phyloP scores from a whole-genome alignment of 2,888 invertebrate genomes.

The Isotomurus palustris region DNA sequence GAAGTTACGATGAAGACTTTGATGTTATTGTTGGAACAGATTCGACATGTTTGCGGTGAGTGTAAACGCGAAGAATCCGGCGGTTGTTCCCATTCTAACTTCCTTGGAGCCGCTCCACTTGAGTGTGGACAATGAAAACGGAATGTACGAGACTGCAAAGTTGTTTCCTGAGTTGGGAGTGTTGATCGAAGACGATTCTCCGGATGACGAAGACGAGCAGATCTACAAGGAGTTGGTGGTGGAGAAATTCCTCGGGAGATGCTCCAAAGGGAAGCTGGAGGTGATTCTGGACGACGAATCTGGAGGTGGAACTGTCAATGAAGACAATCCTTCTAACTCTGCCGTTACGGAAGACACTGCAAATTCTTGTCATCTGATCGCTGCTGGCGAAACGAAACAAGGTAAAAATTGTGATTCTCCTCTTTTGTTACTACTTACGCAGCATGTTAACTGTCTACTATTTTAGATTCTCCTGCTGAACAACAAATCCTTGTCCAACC shows the following conservation, averaged over 20 bases:
- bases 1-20: neutral
- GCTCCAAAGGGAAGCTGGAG: neutral
- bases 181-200: constrained; percentile 15
- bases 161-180: constrained; percentile 20
- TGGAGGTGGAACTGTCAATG: too few relatives aligned
- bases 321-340: too few relatives aligned
- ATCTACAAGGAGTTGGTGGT: neutral
- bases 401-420: too few relatives aligned
- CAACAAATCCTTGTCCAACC: too few relatives aligned
- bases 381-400: too few relatives aligned
- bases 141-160: constrained; percentile 15
- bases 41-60: constrained; percentile 15
- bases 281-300: constrained; percentile 3
- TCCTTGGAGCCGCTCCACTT: constrained; percentile 16
- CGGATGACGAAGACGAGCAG: neutral
- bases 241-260: constrained; percentile 4
- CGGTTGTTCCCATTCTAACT: constrained; percentile 1
- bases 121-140: constrained; percentile 6
- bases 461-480: too few relatives aligned
- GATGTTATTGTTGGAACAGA: neutral
- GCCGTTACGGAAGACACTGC: too few relatives aligned
- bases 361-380: too few relatives aligned
- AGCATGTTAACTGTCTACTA: too few relatives aligned
- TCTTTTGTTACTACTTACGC: too few relatives aligned
- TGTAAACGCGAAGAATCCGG: constrained; percentile 9